phyloP scores from a whole-genome alignment of 2,888 invertebrate genomes.

The Drosophila picticornis region DNA sequence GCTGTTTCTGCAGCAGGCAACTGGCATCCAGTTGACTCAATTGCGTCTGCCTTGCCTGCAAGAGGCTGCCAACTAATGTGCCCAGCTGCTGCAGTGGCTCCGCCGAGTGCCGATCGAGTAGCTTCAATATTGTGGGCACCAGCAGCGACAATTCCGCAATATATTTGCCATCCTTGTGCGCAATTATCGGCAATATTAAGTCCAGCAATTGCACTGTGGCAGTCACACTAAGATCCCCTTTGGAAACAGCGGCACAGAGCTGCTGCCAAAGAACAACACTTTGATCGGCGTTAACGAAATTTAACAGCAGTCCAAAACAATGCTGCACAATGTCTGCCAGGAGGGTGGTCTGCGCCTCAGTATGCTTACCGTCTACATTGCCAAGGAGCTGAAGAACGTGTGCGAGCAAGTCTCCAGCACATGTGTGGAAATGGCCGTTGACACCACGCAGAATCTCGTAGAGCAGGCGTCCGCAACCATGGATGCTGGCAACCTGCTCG shows the following conservation, averaged over 20 bases:
- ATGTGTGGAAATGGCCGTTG: constrained; percentile 93
- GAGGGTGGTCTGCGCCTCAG: constrained; percentile 57
- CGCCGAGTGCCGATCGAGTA: constrained; percentile 55
- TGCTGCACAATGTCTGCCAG: constrained; percentile 88
- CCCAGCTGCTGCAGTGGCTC: constrained; percentile 43
- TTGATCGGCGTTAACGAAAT: constrained; percentile 88
- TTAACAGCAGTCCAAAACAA: constrained; percentile 88
- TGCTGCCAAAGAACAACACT: constrained; percentile 89
- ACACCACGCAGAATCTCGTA: constrained; percentile 96
- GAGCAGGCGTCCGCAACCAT: constrained; percentile 94
- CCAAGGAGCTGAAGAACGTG: constrained; percentile 88
- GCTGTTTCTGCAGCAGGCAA: constrained; percentile 88
- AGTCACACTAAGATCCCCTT: not conserved
- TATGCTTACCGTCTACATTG: constrained; percentile 70
- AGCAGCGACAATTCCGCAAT: constrained; percentile 88
- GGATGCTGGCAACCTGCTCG: constrained; percentile 90
- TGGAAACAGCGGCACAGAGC: constrained; percentile 82
- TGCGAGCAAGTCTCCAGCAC: constrained; percentile 90
- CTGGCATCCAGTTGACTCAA: constrained; percentile 91
- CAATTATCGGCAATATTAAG: constrained; percentile 88
- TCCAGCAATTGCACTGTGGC: constrained; percentile 47
- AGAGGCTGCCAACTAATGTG: constrained; percentile 87
- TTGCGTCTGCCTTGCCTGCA: constrained; percentile 88
- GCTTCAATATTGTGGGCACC: constrained; percentile 86
- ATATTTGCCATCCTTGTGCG: constrained; percentile 88